phyloP scores from a whole-genome alignment of 2,888 invertebrate species.

The Opisthograptis luteolata region DNA sequence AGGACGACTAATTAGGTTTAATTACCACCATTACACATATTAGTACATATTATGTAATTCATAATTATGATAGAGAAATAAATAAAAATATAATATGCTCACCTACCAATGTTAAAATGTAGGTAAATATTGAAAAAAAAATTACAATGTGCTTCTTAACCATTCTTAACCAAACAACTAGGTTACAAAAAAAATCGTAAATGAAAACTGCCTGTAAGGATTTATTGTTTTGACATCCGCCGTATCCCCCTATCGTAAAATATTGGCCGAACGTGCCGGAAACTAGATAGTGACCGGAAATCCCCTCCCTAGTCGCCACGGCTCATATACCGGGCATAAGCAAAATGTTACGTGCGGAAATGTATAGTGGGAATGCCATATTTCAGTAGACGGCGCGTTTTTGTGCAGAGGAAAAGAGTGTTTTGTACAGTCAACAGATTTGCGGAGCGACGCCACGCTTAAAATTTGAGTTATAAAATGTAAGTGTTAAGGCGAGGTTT shows the following conservation, averaged over 20 bases:
- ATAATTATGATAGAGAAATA: too few relatives aligned
- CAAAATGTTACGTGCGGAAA: conserved; percentile 19
- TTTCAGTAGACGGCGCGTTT: conserved; percentile 42
- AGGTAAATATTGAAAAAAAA: too few relatives aligned
- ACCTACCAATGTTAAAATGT: too few relatives aligned
- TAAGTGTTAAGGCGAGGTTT: conserved; percentile 52
- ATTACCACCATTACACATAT: too few relatives aligned
- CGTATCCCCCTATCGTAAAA: neutral
- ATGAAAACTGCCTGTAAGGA: too few relatives aligned
- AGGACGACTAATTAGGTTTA: too few relatives aligned
- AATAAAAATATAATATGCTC: too few relatives aligned
- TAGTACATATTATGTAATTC: too few relatives aligned
- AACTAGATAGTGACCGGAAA: neutral
- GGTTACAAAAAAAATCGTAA: too few relatives aligned
- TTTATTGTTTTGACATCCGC: neutral
- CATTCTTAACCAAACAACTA: too few relatives aligned
- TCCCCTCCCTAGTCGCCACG: conserved; percentile 1
- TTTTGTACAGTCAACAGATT: conserved; percentile 61
- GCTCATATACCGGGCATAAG: conserved; percentile 14
- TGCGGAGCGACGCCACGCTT: conserved; percentile 53
- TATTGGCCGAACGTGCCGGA: neutral
- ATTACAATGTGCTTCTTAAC: too few relatives aligned
- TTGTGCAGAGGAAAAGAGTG: conserved; percentile 35
- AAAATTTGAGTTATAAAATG: conserved; percentile 62
- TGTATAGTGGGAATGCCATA: conserved; percentile 27